Conservation (phyloP, 2,888 invertebrate species). For the Torymus tubicola region DNA sequence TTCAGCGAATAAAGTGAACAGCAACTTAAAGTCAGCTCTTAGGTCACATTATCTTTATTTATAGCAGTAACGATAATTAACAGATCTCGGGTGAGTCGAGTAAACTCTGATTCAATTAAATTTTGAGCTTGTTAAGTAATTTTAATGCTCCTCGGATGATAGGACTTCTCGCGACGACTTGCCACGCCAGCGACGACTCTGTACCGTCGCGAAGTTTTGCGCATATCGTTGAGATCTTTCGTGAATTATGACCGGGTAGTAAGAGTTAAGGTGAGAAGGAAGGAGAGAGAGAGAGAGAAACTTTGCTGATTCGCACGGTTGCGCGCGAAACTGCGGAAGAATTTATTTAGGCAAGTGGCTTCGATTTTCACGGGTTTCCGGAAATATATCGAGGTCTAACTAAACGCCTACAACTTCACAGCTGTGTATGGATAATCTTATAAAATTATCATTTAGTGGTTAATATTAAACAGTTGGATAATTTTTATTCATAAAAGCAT, state of each 20-base stretch:
- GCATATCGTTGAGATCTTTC: slow-evolving; percentile 45
- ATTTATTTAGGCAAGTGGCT: slow-evolving; percentile 17
- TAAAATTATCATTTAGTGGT: too few relatives aligned
- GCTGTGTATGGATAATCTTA: too few relatives aligned
- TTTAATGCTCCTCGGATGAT: slow-evolving; percentile 20
- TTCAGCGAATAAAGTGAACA: too few relatives aligned
- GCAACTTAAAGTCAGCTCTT: too few relatives aligned
- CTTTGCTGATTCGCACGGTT: slow-evolving; percentile 42
- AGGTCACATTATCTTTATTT: too few relatives aligned
- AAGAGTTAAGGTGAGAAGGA: neutral
- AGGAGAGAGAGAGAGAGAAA: slow-evolving; percentile 8
- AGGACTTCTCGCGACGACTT: slow-evolving; percentile 1
- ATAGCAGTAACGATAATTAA: slow-evolving; percentile 9
- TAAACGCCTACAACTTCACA: too few relatives aligned
- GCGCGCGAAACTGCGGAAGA: neutral
- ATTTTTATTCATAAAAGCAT: too few relatives aligned
- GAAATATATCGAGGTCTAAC: too few relatives aligned
- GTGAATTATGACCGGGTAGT: slow-evolving; percentile 26
- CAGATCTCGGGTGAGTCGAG: neutral
- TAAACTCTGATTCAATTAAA: slow-evolving; percentile 37
- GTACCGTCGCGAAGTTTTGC: slow-evolving; percentile 18
- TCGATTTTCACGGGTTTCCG: too few relatives aligned
- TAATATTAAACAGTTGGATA: too few relatives aligned
- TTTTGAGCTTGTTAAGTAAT: slow-evolving; percentile 27
- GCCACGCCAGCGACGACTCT: neutral